phyloP scores from a whole-genome alignment of 2,888 invertebrate genomes.

The Ophion slaviceki region DNA sequence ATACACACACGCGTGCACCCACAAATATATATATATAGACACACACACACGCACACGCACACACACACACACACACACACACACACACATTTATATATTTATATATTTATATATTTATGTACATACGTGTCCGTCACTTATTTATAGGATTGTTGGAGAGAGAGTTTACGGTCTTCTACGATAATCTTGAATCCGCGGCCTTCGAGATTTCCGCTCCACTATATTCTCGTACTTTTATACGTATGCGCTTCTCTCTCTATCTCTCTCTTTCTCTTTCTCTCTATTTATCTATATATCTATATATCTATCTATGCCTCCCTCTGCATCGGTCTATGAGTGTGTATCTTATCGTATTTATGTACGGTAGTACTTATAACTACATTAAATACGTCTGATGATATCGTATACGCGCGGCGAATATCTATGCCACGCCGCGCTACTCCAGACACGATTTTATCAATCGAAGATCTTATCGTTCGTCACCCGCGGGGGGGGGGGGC shows the following conservation, averaged over 20 bases:
- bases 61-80: background rate
- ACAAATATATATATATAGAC: too few species aligned
- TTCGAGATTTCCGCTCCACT: constrained; percentile 49
- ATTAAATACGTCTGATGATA: constrained; percentile 45
- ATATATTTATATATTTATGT: background rate
- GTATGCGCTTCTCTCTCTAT: background rate
- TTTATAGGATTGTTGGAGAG: constrained; percentile 49
- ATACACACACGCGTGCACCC: too few species aligned
- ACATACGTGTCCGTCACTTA: constrained; percentile 47
- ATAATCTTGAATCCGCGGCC: constrained; percentile 36
- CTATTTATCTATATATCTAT: background rate
- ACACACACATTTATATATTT: background rate
- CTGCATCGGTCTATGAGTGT: background rate
- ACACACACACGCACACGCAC: too few species aligned
- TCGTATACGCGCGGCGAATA: constrained; percentile 17
- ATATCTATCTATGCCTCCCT: background rate
- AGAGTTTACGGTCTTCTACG: constrained; percentile 30
- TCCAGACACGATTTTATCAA: constrained; percentile 45
- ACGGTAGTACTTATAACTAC: constrained; percentile 41
- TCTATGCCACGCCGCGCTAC: constrained; percentile 14
- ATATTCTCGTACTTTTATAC: constrained; percentile 32
- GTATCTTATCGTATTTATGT: constrained; percentile 33
- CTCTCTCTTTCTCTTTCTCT: background rate
- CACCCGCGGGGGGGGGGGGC: constrained; percentile 5
- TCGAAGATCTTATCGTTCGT: constrained; percentile 50